A percentile compares a stretch with the other conserved stretches of the same genome.
Conservation (phyloP, 2,113 vertebrate genomes). For the Ia io region DNA sequence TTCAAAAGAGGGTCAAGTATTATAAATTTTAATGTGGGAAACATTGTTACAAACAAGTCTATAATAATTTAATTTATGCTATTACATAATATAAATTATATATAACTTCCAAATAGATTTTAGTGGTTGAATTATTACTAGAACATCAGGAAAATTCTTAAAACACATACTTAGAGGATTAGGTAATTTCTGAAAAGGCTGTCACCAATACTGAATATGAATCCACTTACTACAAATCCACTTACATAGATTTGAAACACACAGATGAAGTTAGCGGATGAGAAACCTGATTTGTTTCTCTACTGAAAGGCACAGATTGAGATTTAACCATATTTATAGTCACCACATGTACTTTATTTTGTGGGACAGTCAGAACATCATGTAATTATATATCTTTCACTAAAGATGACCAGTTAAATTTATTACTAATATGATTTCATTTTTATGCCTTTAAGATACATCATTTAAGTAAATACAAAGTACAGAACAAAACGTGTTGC, state of each 20-base stretch:
- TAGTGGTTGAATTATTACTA: neutral
- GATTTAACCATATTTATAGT: constrained; percentile 14
- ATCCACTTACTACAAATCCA: neutral
- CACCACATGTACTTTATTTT: constrained; percentile 45
- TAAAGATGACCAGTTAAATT: constrained; percentile 40
- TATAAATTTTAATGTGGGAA: neutral
- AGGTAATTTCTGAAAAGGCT: neutral
- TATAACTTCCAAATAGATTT: neutral
- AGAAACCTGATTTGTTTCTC: neutral
- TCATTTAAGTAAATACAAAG: neutral
- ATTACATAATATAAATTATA: neutral
- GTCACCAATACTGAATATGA: neutral
- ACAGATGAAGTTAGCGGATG: neutral
- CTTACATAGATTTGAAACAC: neutral
- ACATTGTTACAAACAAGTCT: neutral
- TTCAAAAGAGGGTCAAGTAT: neutral
- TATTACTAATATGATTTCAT: constrained; percentile 15
- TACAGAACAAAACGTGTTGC: neutral
- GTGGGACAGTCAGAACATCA: neutral
- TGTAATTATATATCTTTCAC: neutral
- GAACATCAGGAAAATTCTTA: neutral
- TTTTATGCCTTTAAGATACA: neutral
- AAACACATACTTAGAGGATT: neutral
- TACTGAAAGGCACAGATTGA: neutral
- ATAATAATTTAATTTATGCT: neutral